phyloP scores from a whole-genome alignment of 2,888 invertebrate species.

The Teleogryllus oceanicus region DNA sequence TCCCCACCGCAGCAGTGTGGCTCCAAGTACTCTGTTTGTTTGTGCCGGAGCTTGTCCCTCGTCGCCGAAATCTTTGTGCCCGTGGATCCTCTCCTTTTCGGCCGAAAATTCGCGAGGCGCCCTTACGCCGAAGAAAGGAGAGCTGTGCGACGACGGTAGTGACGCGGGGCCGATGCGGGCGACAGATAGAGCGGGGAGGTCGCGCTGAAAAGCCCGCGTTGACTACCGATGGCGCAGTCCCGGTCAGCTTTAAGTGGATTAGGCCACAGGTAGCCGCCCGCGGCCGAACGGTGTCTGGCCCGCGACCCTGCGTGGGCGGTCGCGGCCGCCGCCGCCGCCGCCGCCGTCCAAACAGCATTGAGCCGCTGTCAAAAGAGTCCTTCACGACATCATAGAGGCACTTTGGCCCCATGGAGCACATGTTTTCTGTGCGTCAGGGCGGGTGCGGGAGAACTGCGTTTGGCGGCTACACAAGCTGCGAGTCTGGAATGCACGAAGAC shows the following conservation, averaged over 20 bases:
- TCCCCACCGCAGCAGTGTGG: too few species aligned
- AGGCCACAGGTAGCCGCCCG: not conserved
- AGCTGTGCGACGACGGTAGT: not conserved
- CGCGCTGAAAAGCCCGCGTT: not conserved
- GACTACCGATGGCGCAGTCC: not conserved
- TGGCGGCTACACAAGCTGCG: not conserved
- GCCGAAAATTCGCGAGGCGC: not conserved
- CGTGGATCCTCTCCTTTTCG: not conserved
- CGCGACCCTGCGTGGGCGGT: not conserved
- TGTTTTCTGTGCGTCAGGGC: not conserved
- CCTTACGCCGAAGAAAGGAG: not conserved
- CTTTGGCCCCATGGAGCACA: not conserved
- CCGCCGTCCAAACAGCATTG: not conserved
- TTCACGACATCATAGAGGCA: not conserved
- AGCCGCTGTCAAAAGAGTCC: conserved; percentile 1
- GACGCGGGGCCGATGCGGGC: not conserved
- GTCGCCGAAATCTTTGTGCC: not conserved
- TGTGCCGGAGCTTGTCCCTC: not conserved
- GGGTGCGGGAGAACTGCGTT: not conserved
- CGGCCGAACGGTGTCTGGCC: not conserved
- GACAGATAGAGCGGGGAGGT: not conserved
- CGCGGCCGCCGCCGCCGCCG: not conserved
- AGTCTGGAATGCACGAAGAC: not conserved
- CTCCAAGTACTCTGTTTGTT: not conserved
- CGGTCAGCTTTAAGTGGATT: not conserved